These are phyloP conservation scores for Dendroctonus ponderosae DNA, from an alignment of 1,140 invertebrate species.

Conservation along the genomic window DNA sequence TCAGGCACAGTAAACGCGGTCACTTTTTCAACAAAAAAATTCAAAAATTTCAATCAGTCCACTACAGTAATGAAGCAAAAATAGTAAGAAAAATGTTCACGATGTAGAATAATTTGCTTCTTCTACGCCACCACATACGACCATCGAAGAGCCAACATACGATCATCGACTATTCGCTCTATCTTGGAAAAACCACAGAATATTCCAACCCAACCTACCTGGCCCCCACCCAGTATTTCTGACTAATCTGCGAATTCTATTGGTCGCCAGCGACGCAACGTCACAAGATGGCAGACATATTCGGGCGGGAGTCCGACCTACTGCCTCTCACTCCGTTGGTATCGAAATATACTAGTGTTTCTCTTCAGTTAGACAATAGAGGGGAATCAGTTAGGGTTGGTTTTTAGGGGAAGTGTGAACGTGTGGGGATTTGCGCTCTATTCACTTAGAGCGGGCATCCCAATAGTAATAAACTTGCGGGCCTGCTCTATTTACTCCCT, in stretches of 20 bases:
- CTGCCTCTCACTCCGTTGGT: slow-evolving; percentile 22
- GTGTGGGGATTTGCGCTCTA: too few species aligned
- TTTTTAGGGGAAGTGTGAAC: too few species aligned
- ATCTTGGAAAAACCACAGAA: slow-evolving; percentile 16
- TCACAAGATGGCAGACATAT: slow-evolving; percentile 33
- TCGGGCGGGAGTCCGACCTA: slow-evolving; percentile 12
- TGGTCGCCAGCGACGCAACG: slow-evolving; percentile 14
- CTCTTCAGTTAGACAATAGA: neutral
- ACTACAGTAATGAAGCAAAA: slow-evolving; percentile 3
- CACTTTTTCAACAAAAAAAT: neutral
- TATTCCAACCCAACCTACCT: slow-evolving; percentile 9
- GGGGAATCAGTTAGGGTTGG: neutral
- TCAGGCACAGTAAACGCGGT: neutral
- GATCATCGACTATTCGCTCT: slow-evolving; percentile 26
- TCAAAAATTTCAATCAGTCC: slow-evolving; percentile 1
- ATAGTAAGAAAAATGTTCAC: neutral
- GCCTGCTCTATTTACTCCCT: too few species aligned
- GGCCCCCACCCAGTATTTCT: neutral
- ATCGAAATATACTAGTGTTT: slow-evolving; percentile 19
- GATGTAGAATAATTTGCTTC: neutral
- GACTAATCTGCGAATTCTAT: neutral
- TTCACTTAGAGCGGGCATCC: too few species aligned
- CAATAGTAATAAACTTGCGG: too few species aligned
- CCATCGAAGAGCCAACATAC: slow-evolving; percentile 18
- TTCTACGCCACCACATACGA: slow-evolving; percentile 18